Evolutionary conservation across 37 sponge, comb jelly and placozoan genomes (phyloP).

Genomic region (Eunapius fragilis): DNA sequence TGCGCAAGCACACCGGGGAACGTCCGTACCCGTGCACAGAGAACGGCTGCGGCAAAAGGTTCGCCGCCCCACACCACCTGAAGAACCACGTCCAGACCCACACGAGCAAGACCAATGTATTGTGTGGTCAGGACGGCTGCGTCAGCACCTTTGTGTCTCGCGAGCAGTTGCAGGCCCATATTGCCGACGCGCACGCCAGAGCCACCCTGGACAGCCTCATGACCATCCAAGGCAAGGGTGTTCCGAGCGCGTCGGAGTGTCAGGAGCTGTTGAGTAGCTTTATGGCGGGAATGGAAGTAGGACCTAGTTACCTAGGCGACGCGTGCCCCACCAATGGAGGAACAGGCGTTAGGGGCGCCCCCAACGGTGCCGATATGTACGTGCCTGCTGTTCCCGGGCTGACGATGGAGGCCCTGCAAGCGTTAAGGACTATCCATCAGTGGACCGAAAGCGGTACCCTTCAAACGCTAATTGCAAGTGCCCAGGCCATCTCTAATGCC

Average conservation of each 20-base stretch:
- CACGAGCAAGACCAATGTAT: neutral
- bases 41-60: constrained; percentile 71
- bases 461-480: neutral
- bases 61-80: constrained; percentile 78
- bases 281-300: neutral
- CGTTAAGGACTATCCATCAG: constrained; percentile 33
- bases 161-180: constrained; percentile 15
- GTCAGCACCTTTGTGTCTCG: neutral
- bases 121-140: constrained; percentile 13
- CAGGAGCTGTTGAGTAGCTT: neutral
- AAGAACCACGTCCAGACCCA: constrained; percentile 57
- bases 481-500: neutral
- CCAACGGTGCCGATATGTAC: neutral
- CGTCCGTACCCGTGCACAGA: constrained; percentile 70
- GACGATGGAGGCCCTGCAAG: constrained; percentile 11
- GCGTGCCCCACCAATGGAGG: neutral
- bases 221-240: neutral
- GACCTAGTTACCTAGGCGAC: neutral
- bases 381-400: neutral
- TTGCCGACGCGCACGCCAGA: constrained; percentile 2
- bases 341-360: neutral
- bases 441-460: constrained; percentile 4
- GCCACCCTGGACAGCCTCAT: neutral
- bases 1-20: constrained; percentile 80
- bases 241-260: neutral